Base-by-base conservation (phyloP, 1,140 invertebrate species). In the Drosophila quadrilineata region DNA sequence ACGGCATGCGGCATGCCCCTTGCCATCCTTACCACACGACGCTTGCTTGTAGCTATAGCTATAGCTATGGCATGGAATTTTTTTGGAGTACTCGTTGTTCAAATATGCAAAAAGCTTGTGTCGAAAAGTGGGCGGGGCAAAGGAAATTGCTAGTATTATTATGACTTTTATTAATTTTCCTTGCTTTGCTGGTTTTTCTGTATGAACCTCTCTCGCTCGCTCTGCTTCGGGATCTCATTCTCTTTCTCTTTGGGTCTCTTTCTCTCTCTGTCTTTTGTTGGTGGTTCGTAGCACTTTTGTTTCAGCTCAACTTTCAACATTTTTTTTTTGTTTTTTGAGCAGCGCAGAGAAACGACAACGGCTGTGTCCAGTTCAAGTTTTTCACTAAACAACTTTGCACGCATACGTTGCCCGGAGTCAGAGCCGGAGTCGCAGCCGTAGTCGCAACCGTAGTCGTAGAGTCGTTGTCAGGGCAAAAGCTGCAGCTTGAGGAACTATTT, bases 141-240 rank as follows among this genome's bases (percentile, higher is more conserved):
- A 85, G 79, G 80, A 85, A 85, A 75, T 85, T 85, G 74, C 79
- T 74, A 85, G 79, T 75, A 85, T 85, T 85, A 85, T 85, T 85
- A 85, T 76, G 79, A 85, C 79, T 85, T 85, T 85, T 85, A 85
- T 85, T 85, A 85, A 85, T 85, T 85, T 85, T 85, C 70, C 65
- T 58, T 62, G 56, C 50, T 50, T 35, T 35, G 49, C 22, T 54
- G 48, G 31, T 54, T 53, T 53, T 67, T 46, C 17, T 67, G 52
- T 56, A 10, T 46, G 9, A 29, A 3, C 6, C 17, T 6, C 1
- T 22, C n/a, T 22, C 14, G 5, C 31, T n/a, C 17, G 2, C 1
- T 14, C 24, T n/a, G 4, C 9, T n/a, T n/a, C n/a, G n/a, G n/a
- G n/a, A n/a, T n/a, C n/a, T n/a, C n/a, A n/a, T n/a, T n/a, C n/a